Evolutionary conservation across 1,140 invertebrate genomes (phyloP), one percentile per base, ranked within the genome.

Genomic region (Trissolcus basalis): DNA sequence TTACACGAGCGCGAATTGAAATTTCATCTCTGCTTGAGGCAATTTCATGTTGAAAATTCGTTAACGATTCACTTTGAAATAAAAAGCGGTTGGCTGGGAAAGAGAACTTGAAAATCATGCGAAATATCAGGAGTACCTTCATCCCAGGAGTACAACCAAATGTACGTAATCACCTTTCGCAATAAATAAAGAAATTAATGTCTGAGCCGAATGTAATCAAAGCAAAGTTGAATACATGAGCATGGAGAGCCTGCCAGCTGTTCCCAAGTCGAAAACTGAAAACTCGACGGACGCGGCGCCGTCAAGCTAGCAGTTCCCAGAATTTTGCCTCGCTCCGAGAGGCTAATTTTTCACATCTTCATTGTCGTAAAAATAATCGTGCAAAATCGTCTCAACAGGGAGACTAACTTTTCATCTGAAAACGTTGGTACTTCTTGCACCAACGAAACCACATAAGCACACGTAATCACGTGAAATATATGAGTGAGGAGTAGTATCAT

Each of bases 101-200:
- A 27, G 1, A 27, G 2, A 27, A 27, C 6, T 27, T 27, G 2
- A 27, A 27, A 27, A 27, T 27, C 2, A 1, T 27, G 19, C 19
- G 6, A 27, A 27, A 27, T 27, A 3, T 27, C 6, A n/a, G n/a
- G n/a, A n/a, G n/a, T n/a, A n/a, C n/a, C n/a, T n/a, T n/a, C n/a
- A n/a, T n/a, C n/a, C n/a, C n/a, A n/a, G 19, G 19, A 1, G 19
- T 27, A 27, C 19, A 27, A 27, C 19, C 19, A 27, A 27, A 27
- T 27, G 1, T 6, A 27, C 19, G 19, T 27, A 27, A 27, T 27
- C 19, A 27, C 19, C 19, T 3, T 6, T 1, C 6, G 19, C 19
- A 27, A 27, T 39, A 8, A 59, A 68, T 59, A 48, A 59, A 59
- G 47, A 59, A 68, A 59, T 68, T 59, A 59, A 59, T 68, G 59